Evolutionary conservation across 2,888 invertebrate species (phyloP), one percentile per base, ranked within the genome.

Genomic region (Odontomyia ornata): DNA sequence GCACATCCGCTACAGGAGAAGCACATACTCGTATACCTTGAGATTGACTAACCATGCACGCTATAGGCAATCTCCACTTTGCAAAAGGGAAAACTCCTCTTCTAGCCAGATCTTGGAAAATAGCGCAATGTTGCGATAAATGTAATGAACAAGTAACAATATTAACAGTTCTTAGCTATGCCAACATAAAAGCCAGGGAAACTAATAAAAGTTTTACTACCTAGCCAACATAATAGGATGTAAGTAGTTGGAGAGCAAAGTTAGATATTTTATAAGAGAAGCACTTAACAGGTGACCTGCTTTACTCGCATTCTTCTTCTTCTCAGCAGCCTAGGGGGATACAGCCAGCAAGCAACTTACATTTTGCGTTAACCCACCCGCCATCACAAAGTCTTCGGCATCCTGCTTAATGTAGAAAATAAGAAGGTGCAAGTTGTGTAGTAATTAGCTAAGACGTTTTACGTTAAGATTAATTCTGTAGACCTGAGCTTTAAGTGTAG

Each of bases 121-220:
- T 15, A n/a, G 15, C 15, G 52, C 52, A 52, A 52, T 18, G 52
- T 4, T 52, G 36, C 52, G 13, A 18, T 52, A 52, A 52, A 52
- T 52, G 52, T 52, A 52, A 52, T 52, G 52, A 52, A 52, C 18
- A 15, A 52, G 52, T 52, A 52, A 15, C 52, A 52, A 4, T 18
- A 60, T 64, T 64, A 27, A n/a, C 64, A 18, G 64, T 64, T 25
- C 23, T 60, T 7, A 27, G 30, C 30, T 1, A 25, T 64, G 64
- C 27, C 7, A n/a, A 27, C 64, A 64, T 64, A 23, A 64, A 64
- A 64, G 64, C 30, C 18, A n/a, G 28, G 64, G 18, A 25, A 64
- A 64, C 64, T 64, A 64, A 64, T 64, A 64, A 64, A 64, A 64
- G 28, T 64, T 64, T 64, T 64, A 64, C 64, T n/a, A 64, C 64